Evolutionary conservation across 2,113 vertebrate species (phyloP), one percentile per base, ranked within the genome.

Genomic region (Paedocypris sp.): DNA sequence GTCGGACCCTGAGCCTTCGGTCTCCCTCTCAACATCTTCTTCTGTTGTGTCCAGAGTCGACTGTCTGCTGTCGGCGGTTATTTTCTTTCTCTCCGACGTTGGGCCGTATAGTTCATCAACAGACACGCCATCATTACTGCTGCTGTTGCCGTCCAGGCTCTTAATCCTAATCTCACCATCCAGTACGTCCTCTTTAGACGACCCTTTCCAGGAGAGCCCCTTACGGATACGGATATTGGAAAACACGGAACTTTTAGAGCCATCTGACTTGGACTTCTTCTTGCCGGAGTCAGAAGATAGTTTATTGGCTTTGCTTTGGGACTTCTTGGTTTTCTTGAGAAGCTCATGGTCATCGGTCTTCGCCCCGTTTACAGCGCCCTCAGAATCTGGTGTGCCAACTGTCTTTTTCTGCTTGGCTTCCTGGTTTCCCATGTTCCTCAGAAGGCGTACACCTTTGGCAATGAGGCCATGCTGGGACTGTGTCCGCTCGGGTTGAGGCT

Each of bases 381-480:
- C 41, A 81, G 65, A 85, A 75, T 70, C 60, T 5, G 61, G 13
- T n/a, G 81, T 78, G 19, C 70, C 86, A 36, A 23, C 29, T 10
- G 83, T 80, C 77, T 86, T 89, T 81, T 80, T 96, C 25, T 88
- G 90, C 79, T 92, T 97, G n/a, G 87, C 83, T 54, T 96, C 93
- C 75, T 96, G 92, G 74, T 94, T 95, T 41, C 95, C 94, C 95
- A 98, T 97, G 77, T 77, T 90, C 74, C 73, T 83, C 39, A 52
- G 73, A 71, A 69, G 73, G 2, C 74, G 83, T 54, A 56, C 82
- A n/a, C 83, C 76, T 68, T 77, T 84, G 3, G 73, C 73, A 67
- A 84, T 84, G 78, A 92, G 77, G 86, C 87, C 90, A 87, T 91
- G 58, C 45, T 82, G 79, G 26, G 47, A 18, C 13, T 25, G 2